These are phyloP conservation scores for Parazoanthus darwini DNA, from an alignment of 92 coral and sea anemone genomes.

Conservation along the genomic window DNA sequence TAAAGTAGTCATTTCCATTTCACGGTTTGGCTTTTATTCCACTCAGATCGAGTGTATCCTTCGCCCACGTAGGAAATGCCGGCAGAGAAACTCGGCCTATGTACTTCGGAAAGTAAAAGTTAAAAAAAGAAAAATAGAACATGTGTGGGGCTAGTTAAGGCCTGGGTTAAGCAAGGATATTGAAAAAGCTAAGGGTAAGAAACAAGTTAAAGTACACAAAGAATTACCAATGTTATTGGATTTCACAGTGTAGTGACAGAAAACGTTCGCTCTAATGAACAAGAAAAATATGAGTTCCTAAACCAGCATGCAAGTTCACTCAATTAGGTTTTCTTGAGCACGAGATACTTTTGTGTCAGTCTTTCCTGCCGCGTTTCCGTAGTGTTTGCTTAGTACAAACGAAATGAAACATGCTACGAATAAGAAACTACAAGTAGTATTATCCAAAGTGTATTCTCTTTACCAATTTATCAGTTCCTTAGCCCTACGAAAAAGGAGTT, in stretches of 20 bases:
- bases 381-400: not conserved
- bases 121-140: not conserved
- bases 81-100: not conserved
- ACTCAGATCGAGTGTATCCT: not conserved
- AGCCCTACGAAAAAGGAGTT: not conserved
- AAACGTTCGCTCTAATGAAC: not conserved
- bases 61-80: not conserved
- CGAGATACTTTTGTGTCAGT: not conserved
- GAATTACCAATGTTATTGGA: not conserved
- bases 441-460: not conserved
- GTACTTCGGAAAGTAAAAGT: not conserved
- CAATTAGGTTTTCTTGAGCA: too few species aligned
- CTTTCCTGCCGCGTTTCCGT: not conserved
- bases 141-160: too few species aligned
- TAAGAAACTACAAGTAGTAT: not conserved
- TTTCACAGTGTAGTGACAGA: too few species aligned
- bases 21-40: not conserved
- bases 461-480: not conserved
- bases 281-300: not conserved
- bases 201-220: not conserved
- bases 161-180: not conserved
- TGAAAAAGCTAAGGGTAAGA: not conserved
- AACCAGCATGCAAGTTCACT: not conserved
- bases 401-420: not conserved
- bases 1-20: slow-evolving; percentile 8